Percentiles rank a stretch among this genome's conserved stretches.
These are phyloP conservation scores for Takifugu rubripes DNA, from an alignment of 2,797 vertebrate genomes.

Conservation along the genomic window DNA sequence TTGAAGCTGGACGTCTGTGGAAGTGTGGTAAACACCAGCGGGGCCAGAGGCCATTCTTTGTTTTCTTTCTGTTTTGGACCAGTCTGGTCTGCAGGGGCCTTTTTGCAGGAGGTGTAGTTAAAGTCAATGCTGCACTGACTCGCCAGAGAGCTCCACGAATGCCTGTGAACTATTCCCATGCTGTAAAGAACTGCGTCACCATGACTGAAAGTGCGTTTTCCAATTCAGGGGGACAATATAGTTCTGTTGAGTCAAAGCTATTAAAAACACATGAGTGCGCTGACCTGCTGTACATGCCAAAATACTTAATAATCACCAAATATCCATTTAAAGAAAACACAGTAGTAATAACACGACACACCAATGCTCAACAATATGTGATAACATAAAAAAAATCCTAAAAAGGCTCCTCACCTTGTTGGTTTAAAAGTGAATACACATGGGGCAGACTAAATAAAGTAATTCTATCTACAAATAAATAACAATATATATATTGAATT, in stretches of 20 bases:
- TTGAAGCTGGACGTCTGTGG: constrained; percentile 21
- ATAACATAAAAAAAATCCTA: no score
- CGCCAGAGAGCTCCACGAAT: constrained; percentile 22
- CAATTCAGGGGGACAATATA: not conserved
- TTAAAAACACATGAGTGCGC: not conserved
- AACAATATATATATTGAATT: not conserved
- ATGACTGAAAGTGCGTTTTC: constrained; percentile 12
- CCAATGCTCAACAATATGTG: no score
- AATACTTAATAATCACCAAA: no score
- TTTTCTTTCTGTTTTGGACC: constrained; percentile 39
- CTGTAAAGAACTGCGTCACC: constrained; percentile 37
- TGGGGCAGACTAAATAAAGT: no score
- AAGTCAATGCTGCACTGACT: constrained; percentile 48
- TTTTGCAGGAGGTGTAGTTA: constrained; percentile 34
- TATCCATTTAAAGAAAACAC: not conserved
- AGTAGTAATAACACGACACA: not conserved
- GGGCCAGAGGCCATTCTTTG: constrained; percentile 58
- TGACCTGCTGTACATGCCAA: no score
- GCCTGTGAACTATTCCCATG: constrained; percentile 17
- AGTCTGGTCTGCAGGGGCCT: constrained; percentile 31
- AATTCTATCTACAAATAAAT: not conserved
- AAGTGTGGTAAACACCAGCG: constrained; percentile 49
- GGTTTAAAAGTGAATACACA: no score
- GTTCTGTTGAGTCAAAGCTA: not conserved
- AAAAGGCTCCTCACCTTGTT: no score